phyloP scores from a whole-genome alignment of 1,140 invertebrate genomes.

The Anastatus disparis region DNA sequence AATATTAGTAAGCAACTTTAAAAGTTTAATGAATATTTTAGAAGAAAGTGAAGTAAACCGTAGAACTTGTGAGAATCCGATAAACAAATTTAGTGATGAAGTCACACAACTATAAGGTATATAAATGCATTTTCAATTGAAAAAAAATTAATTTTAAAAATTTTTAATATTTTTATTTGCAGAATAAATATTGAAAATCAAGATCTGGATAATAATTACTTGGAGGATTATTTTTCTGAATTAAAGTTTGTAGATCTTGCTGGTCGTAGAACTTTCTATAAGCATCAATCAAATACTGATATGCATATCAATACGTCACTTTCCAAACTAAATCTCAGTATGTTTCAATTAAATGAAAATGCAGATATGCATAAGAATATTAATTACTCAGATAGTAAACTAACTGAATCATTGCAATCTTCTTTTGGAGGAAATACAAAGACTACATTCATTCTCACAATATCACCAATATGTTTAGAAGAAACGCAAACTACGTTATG shows the following conservation, averaged over 20 bases:
- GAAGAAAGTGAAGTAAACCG: conserved; percentile 75
- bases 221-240: conserved; percentile 71
- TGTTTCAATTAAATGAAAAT: conserved; percentile 48
- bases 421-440: conserved; percentile 84
- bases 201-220: conserved; percentile 53
- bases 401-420: conserved; percentile 80
- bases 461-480: conserved; percentile 75
- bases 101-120: conserved; percentile 78
- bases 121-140: conserved; percentile 37
- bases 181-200: conserved; percentile 56
- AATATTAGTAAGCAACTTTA: conserved; percentile 70
- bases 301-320: conserved; percentile 78
- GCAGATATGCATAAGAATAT: conserved; percentile 64
- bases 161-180: conserved; percentile 4
- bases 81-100: conserved; percentile 83
- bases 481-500: conserved; percentile 76
- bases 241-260: conserved; percentile 85
- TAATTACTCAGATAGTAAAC: conserved; percentile 80
- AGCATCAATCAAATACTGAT: conserved; percentile 77
- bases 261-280: conserved; percentile 79
- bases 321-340: conserved; percentile 48
- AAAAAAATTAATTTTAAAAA: too few relatives aligned
- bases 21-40: conserved; percentile 73
- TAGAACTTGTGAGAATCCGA: conserved; percentile 78
- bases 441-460: conserved; percentile 80